Base-by-base conservation (phyloP, 2,113 vertebrate species). In the Condylura cristata region DNA sequence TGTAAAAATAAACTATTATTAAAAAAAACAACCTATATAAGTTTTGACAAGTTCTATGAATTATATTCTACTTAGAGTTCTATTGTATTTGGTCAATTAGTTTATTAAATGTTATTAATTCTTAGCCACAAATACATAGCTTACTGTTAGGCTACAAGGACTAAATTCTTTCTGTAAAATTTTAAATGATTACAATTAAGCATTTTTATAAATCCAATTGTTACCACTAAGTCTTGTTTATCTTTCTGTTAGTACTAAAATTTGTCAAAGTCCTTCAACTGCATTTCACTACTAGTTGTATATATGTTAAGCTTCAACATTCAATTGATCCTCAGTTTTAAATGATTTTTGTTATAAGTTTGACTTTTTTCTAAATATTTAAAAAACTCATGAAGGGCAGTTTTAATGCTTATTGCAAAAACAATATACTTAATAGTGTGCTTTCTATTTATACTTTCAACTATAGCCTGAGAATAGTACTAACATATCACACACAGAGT, bases 231-330 rank as follows among this genome's bases (percentile, higher is more conserved):
- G 7, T 74, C 63, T 79, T 56, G 6, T 48, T 90, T 18, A 58
- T 2, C 41, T 95, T 71, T 86, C 60, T 14, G 11, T 32, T 86
- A 44, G 44, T 37, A 56, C 6, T 82, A 51, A 74, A 87, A 89
- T 41, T 44, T 70, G 4, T 90, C 39, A 63, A 82, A 66, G 18
- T 58, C 26, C 37, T 94, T 84, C 53, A 80, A 63, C 28, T 34
- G 22, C 24, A 92, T 63, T 86, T 91, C 68, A 82, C 48, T 34
- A 5, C 41, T 61, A 96, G 32, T 70, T 70, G 79, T 16, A 91
- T 2, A 7, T 39, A 86, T 56, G 82, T 20, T 56, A 30, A 66
- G 51, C 58, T 39, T 89, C 11, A 76, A 37, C 79, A 70, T 28
- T 80, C 51, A 83, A 66, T 13, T 32, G 34, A 61, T 58, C 22